Base-by-base conservation (phyloP, 1,140 invertebrate species). In the Drosophila obscura region DNA sequence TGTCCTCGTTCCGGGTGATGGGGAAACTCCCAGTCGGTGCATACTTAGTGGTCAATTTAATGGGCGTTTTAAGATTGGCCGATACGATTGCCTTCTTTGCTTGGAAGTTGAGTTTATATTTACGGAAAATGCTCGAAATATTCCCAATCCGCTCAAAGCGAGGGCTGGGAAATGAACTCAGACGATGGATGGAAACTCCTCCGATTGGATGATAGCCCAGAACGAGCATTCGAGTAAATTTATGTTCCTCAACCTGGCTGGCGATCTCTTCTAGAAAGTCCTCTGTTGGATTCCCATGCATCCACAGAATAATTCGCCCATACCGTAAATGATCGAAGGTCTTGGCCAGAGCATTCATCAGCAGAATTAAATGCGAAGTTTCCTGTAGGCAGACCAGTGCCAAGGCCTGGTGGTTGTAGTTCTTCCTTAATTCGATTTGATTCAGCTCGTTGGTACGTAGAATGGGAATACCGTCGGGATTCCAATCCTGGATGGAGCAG, bases 351-450 rank as follows among this genome's bases (percentile, higher is more conserved):
- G 26, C 16, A 0, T 28, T 9, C 0, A 78, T 8, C 5, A 64
- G 7, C 0, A 5, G 4, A 4, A 5, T 19, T 0, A 41, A 5
- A 2, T 75, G 66, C 0, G 26, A 7, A 1, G 26, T 1, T 0
- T 65, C 44, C 2, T 11, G 31, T 5, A 83, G 48, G 59, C 80
- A 78, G 5, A 83, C 39, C 0, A 83, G 0, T 2, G 45, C 31
- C 7, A 78, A 19, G 7, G 8, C 7, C n/a, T 55, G 3, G 8
- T n/a, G 24, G 3, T 77, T 81, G 9, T 22, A 65, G 0, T 3
- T 7, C 0, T 0, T 11, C 16, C 8, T 53, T 0, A 61, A 0
- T 22, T 3, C 2, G 0, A 77, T 13, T 8, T 11, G 8, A 0
- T 13, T 4, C 1, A n/a, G 5, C 7, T 55, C 44, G 22, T 64